Evolutionary conservation across 2,797 vertebrate species (phyloP).

Genomic region (Podarcis lilfordi): DNA sequence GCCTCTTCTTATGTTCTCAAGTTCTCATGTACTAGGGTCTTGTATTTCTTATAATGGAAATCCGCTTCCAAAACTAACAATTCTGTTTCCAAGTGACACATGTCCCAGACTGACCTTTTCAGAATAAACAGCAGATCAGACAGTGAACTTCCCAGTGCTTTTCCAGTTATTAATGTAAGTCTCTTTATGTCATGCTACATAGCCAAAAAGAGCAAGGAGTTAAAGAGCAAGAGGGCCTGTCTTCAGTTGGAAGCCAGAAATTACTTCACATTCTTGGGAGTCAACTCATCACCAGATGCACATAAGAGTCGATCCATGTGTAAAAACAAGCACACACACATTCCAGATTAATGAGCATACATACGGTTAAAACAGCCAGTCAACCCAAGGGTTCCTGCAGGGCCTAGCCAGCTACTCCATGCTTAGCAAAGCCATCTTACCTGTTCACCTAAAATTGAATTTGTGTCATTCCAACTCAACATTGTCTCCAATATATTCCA

Average conservation of each 20-base stretch:
- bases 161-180: constrained; percentile 25
- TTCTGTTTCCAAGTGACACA: not conserved
- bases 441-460: not conserved
- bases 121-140: constrained; percentile 31
- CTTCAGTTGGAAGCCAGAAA: constrained; percentile 70
- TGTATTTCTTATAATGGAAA: constrained; percentile 21
- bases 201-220: constrained; percentile 59
- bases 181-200: not conserved
- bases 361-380: constrained; percentile 45
- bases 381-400: constrained; percentile 50
- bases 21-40: constrained; percentile 27
- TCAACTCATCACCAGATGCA: constrained; percentile 77
- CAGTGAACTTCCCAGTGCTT: not conserved
- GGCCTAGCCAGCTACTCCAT: constrained; percentile 38
- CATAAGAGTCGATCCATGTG: constrained; percentile 68
- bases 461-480: not conserved
- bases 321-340: constrained; percentile 57
- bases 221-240: constrained; percentile 62
- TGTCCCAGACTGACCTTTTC: constrained; percentile 22
- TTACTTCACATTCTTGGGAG: constrained; percentile 77
- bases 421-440: not conserved
- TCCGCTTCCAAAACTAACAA: constrained; percentile 3
- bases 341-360: constrained; percentile 47
- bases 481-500: not conserved
- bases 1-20: not conserved